A percentile compares a stretch with the other conserved stretches of the same genome.
Conservation (phyloP, 2,797 vertebrate species). For the Microctenopoma stevenorrisi region DNA sequence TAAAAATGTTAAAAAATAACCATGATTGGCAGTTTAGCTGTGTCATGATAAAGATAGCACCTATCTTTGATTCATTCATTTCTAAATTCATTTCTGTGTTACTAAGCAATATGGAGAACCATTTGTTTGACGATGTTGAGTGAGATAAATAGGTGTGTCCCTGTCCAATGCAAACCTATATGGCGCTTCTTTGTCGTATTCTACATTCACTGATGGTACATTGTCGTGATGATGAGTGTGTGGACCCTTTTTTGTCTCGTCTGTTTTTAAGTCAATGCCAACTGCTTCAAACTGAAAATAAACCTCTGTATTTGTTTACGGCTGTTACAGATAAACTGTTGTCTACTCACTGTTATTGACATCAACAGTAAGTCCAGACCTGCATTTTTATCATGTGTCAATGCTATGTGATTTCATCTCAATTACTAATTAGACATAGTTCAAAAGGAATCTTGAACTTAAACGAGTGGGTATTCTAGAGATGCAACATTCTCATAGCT, state of each 20-base stretch:
- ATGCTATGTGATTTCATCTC: constrained; percentile 81
- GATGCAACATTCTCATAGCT: constrained; percentile 89
- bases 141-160: constrained; percentile 95
- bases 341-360: constrained; percentile 85
- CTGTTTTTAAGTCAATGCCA: constrained; percentile 92
- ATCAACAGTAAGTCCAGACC: constrained; percentile 74
- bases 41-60: constrained; percentile 94
- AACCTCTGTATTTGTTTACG: constrained; percentile 88
- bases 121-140: constrained; percentile 96
- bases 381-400: constrained; percentile 79
- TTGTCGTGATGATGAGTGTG: constrained; percentile 92
- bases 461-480: constrained; percentile 83
- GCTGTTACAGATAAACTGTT: constrained; percentile 83
- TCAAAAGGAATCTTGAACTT: constrained; percentile 75
- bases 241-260: constrained; percentile 92
- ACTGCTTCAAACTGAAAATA: constrained; percentile 90
- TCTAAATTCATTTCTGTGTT: constrained; percentile 97
- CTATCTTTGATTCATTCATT: constrained; percentile 91
- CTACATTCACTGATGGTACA: constrained; percentile 94
- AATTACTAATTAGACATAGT: constrained; percentile 75
- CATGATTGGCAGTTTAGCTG: constrained; percentile 95
- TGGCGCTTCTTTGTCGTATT: constrained; percentile 95
- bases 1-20: constrained; percentile 78
- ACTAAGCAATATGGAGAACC: constrained; percentile 99
- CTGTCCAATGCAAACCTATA: constrained; percentile 94